Evolutionary conservation across 2,113 vertebrate species (phyloP).

Genomic region (Labeo rohita): DNA sequence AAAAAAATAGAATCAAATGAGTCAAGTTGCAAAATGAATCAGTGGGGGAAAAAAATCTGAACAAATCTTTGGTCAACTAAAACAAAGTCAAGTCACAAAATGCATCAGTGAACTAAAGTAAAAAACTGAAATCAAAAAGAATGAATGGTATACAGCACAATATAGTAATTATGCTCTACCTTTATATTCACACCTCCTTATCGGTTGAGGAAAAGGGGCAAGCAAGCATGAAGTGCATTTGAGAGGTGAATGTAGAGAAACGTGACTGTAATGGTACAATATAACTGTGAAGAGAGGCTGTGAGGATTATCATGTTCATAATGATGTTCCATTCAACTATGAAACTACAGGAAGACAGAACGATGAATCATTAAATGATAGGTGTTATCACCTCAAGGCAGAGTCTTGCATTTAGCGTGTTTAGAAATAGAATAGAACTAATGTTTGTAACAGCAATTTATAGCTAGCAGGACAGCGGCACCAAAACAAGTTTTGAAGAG

Average conservation of each 20-base stretch:
- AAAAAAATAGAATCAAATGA: background rate
- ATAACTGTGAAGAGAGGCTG: background rate
- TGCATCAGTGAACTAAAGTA: background rate
- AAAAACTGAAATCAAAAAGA: too few species aligned
- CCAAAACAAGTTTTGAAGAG: background rate
- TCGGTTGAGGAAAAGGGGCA: background rate
- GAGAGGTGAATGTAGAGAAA: constrained; percentile 9
- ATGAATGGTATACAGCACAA: background rate
- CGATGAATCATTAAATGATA: constrained; percentile 27
- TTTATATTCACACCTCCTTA: background rate
- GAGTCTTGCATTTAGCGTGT: constrained; percentile 7
- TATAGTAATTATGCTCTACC: background rate
- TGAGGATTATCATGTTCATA: constrained; percentile 15
- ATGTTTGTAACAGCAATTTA: background rate
- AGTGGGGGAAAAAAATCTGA: background rate
- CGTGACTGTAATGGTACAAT: constrained; percentile 13
- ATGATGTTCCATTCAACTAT: constrained; percentile 3
- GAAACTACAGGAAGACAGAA: constrained; percentile 24
- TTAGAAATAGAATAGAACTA: background rate
- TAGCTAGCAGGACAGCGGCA: background rate
- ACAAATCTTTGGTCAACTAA: background rate
- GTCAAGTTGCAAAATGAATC: too few species aligned
- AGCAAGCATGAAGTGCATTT: constrained; percentile 16
- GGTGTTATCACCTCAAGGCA: background rate
- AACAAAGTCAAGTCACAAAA: background rate